phyloP scores from a whole-genome alignment of 2,113 vertebrate genomes.

The Anoura caudifer region DNA sequence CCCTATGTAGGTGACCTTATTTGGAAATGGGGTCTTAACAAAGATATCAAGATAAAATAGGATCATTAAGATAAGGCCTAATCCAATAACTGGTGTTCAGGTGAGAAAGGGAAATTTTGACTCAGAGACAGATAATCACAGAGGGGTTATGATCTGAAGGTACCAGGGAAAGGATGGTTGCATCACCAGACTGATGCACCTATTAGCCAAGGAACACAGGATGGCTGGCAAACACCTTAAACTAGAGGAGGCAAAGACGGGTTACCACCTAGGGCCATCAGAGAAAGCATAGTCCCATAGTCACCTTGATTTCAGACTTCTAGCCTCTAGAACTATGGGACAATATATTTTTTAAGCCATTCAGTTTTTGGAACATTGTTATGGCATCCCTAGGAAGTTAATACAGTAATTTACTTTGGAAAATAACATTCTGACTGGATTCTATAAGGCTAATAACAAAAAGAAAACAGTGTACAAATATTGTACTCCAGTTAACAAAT shows the following conservation, averaged over 20 bases:
- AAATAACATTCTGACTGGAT: background rate
- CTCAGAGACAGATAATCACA: background rate
- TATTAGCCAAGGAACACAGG: background rate
- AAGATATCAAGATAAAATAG: background rate
- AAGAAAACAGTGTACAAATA: background rate
- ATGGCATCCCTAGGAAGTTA: background rate
- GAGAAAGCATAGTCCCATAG: background rate
- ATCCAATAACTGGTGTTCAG: background rate
- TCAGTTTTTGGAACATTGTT: background rate
- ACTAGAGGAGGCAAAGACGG: background rate
- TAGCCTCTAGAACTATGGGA: background rate
- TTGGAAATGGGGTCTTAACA: background rate
- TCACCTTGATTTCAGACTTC: background rate
- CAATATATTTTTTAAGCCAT: background rate
- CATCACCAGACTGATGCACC: background rate
- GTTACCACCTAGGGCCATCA: background rate
- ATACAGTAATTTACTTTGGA: background rate
- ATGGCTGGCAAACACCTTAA: background rate
- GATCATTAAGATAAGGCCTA: background rate
- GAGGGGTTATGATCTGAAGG: background rate
- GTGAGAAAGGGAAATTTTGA: background rate
- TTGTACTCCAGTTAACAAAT: background rate
- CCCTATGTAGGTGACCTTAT: background rate
- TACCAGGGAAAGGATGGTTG: background rate
- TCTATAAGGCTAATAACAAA: background rate